These are phyloP conservation scores for Cenopis cana DNA, from an alignment of 2,888 invertebrate genomes.

Conservation along the genomic window DNA sequence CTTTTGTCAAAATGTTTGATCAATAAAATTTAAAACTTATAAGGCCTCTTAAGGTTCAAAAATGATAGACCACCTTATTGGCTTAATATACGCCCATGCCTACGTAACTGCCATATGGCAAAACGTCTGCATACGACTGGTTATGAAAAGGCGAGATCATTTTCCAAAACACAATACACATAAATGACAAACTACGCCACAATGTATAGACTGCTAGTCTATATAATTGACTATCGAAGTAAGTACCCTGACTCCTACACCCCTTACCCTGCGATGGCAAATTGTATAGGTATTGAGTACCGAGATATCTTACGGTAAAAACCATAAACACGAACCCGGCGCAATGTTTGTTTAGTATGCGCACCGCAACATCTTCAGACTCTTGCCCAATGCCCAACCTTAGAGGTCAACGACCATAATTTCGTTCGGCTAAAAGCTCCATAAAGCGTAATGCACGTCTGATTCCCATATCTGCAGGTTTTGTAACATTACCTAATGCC, in stretches of 20 bases:
- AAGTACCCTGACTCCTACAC: no score
- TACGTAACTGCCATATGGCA: neutral
- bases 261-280: neutral
- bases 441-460: conserved; percentile 43
- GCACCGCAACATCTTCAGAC: conserved; percentile 62
- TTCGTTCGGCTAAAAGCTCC: conserved; percentile 42
- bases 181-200: neutral
- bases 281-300: neutral
- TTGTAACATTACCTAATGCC: conserved; percentile 10
- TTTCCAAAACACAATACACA: neutral
- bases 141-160: neutral
- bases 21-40: no score
- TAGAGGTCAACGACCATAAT: conserved; percentile 71
- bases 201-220: no score
- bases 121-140: neutral
- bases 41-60: no score
- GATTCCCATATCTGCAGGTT: conserved; percentile 37
- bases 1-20: no score
- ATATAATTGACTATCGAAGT: no score
- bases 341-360: conserved; percentile 64
- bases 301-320: conserved; percentile 33
- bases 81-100: neutral
- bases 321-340: conserved; percentile 46
- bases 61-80: no score
- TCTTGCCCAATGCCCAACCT: conserved; percentile 64